Evolutionary conservation across 2,113 vertebrate genomes (phyloP), one percentile per base, ranked within the genome.

Genomic region (Kryptolebias marmoratus): DNA sequence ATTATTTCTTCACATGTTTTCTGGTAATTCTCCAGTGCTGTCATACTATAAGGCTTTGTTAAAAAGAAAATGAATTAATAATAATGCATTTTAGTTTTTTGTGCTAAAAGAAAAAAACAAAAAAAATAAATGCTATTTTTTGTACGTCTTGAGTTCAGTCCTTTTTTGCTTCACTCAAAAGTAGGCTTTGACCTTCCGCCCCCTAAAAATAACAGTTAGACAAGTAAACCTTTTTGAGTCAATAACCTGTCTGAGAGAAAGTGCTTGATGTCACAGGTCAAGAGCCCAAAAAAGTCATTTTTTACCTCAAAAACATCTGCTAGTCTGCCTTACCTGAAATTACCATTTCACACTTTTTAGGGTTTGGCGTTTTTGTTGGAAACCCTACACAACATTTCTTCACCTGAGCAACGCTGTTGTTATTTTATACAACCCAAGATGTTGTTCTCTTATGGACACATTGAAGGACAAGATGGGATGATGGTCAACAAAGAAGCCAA

Each of bases 121-220:
- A 58, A 22, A 22, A 22, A 22, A 22, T 22, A 22, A 22, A 22
- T 22, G 22, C 22, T 31, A 31, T 16, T 39, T 60, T 4, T 36
- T 18, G 4, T 1, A 36, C 12, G 11, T 1, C 14, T 4, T 13
- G 44, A 61, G 15, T 62, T 14, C 36, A 74, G 2, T 22, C 42
- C 11, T 47, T 68, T 7, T 60, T 5, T 16, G 45, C 61, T 61
- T 2, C 28, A 52, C 62, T 36, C 31, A 50, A 6, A 53, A 49
- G 13, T 31, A 54, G 68, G 49, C 39, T 42, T 31, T 65, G 27
- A 56, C 62, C 27, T 69, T 44, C 50, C 60, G 2, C 52, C 53
- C 22, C n/a, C 47, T 54, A 79, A 52, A 79, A 32, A 72, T 28
- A 78, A 72, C 60, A 81, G 44, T 66, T 58, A 77, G 63, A 75